Conservation (phyloP, 2,113 vertebrate genomes). For the Tupaia tana region DNA sequence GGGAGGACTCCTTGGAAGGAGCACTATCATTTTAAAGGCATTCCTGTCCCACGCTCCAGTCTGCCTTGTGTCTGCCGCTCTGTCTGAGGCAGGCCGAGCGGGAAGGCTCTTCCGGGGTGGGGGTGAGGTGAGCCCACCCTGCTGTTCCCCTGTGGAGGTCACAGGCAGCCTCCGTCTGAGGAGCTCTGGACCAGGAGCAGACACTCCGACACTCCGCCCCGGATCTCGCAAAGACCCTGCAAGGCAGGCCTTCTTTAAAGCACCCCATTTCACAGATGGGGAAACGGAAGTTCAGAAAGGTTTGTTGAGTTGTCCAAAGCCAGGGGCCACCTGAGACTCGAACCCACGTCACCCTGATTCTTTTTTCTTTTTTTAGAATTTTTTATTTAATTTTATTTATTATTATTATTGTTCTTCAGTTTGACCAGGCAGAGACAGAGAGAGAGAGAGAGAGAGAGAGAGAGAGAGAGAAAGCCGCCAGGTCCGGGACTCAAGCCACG, state of each 20-base stretch:
- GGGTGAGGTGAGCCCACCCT: neutral
- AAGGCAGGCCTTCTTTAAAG: neutral
- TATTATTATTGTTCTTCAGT: no score
- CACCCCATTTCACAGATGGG: neutral
- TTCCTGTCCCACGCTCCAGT: neutral
- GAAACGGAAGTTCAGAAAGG: neutral
- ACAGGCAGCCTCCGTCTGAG: no score
- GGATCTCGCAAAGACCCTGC: neutral
- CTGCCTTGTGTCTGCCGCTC: neutral
- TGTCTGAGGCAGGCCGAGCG: neutral
- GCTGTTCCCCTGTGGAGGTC: neutral
- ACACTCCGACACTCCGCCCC: no score
- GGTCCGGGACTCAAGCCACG: no score
- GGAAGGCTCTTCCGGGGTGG: neutral
- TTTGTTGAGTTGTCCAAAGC: neutral
- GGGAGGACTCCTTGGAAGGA: neutral
- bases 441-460: no score
- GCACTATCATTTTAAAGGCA: neutral
- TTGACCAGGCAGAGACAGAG: no score
- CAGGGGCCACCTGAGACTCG: neutral
- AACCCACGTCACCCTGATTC: neutral
- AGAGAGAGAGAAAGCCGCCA: no score
- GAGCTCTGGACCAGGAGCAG: no score
- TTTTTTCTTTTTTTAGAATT: no score
- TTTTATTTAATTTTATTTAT: no score